phyloP scores from a whole-genome alignment of 2,797 vertebrate species.

The Buceros bicornis region DNA sequence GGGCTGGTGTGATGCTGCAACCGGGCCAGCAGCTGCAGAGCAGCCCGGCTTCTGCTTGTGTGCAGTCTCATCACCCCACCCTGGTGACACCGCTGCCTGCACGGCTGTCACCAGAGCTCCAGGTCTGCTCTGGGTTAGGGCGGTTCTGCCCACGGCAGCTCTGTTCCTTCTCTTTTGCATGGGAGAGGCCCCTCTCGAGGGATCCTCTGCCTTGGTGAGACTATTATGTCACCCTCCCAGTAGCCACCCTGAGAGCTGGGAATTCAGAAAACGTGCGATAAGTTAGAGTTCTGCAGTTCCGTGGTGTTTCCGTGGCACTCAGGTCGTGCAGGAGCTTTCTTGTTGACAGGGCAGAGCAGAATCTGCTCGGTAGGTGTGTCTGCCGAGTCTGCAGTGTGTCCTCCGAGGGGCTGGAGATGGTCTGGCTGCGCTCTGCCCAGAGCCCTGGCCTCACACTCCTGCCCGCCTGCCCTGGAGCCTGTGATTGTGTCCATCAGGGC shows the following conservation, averaged over 20 bases:
- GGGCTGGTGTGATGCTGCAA: neutral
- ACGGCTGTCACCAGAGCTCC: neutral
- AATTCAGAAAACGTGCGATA: neutral
- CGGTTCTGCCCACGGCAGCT: neutral
- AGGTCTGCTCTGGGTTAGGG: neutral
- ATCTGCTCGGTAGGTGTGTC: neutral
- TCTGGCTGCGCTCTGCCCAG: neutral
- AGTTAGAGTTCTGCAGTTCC: neutral
- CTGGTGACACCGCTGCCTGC: too few species aligned
- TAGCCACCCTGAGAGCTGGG: neutral
- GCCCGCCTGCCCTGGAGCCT: fast-evolving
- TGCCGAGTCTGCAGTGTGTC: too few species aligned
- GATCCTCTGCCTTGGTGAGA: neutral
- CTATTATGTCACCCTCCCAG: neutral
- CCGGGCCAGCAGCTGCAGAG: neutral
- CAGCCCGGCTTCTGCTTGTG: fast-evolving
- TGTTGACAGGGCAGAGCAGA: neutral
- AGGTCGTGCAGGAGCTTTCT: neutral
- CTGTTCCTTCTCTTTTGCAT: neutral
- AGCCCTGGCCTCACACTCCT: neutral
- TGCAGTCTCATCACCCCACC: neutral
- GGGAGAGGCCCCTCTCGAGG: neutral
- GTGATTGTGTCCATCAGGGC: neutral
- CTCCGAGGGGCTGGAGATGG: fast-evolving
- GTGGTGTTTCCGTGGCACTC: fast-evolving